These are phyloP conservation scores for Capromys pilorides DNA, from an alignment of 2,797 vertebrate genomes.

Conservation along the genomic window DNA sequence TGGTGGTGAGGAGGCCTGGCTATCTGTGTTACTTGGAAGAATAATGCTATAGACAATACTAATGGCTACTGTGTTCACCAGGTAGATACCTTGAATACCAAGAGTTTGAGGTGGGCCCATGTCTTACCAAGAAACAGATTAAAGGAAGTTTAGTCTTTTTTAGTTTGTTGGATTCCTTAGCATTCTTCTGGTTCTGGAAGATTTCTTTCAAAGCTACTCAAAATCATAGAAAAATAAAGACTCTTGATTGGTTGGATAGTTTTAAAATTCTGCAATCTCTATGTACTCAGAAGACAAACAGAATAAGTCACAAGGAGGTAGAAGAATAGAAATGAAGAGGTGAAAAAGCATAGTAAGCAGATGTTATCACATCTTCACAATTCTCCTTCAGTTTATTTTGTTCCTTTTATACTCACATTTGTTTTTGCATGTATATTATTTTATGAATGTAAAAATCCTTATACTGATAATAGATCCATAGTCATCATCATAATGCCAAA, in stretches of 20 bases:
- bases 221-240: conserved; percentile 15
- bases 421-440: conserved; percentile 2
- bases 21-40: background rate
- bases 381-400: background rate
- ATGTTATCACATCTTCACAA: background rate
- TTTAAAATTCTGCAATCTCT: background rate
- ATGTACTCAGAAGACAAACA: background rate
- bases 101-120: background rate
- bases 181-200: background rate
- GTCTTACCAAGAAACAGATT: background rate
- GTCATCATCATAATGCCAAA: background rate
- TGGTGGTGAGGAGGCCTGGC: background rate
- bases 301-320: background rate
- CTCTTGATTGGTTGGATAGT: conserved; percentile 12
- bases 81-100: background rate
- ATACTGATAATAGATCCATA: background rate
- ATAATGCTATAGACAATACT: background rate
- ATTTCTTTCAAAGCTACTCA: conserved; percentile 8
- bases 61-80: background rate
- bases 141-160: conserved; percentile 6
- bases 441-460: conserved; percentile 42
- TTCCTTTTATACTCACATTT: background rate
- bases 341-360: background rate
- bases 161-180: background rate
- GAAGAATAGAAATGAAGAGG: conserved; percentile 21